phyloP scores from a whole-genome alignment of 2,113 vertebrate species.

The Sciurus niger region DNA sequence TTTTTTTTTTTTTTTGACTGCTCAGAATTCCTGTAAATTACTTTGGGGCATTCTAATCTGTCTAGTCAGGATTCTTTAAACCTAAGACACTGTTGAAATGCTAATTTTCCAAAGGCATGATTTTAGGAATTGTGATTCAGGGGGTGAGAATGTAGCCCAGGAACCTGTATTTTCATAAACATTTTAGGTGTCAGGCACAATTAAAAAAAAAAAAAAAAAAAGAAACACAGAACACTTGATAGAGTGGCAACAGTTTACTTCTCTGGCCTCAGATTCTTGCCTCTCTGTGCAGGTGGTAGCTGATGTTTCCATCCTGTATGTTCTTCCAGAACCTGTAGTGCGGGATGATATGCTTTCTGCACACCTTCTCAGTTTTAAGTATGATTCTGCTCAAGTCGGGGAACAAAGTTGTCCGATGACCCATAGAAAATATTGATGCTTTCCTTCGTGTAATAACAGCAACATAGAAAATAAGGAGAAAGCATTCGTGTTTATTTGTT shows the following conservation, averaged over 20 bases:
- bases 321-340: neutral
- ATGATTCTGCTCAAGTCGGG: neutral
- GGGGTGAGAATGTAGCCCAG: neutral
- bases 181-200: neutral
- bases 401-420: neutral
- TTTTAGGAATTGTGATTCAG: neutral
- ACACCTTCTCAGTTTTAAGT: rapidly evolving
- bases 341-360: rapidly evolving
- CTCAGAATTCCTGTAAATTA: neutral
- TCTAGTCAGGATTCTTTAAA: neutral
- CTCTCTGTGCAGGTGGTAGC: rapidly evolving
- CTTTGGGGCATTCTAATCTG: neutral
- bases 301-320: neutral
- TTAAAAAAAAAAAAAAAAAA: neutral
- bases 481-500: neutral
- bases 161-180: neutral
- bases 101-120: neutral
- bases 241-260: rapidly evolving
- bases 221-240: rapidly evolving
- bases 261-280: neutral
- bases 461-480: neutral
- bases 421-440: neutral
- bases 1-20: neutral
- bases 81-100: neutral
- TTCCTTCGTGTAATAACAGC: neutral